phyloP scores from a whole-genome alignment of 2,888 invertebrate species.

The Rhyacophila evoluta region DNA sequence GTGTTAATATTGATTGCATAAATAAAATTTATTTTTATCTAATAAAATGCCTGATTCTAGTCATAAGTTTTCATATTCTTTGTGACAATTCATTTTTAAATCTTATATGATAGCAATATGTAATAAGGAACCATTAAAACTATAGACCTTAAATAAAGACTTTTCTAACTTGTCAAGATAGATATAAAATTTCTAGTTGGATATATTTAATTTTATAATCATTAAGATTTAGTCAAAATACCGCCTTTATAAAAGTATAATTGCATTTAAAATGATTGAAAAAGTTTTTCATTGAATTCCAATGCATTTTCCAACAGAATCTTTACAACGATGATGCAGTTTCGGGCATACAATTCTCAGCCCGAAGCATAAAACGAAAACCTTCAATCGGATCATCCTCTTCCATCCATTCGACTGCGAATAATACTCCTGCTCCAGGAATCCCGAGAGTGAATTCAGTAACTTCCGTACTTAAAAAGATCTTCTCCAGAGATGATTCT shows the following conservation, averaged over 20 bases:
- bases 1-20: constrained; percentile 44
- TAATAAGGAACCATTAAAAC: no score
- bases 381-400: constrained; percentile 68
- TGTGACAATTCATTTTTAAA: no score
- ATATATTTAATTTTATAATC: no score
- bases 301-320: constrained; percentile 55
- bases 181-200: no score
- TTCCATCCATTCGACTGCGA: constrained; percentile 61
- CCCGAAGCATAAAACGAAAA: constrained; percentile 66
- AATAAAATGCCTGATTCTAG: neutral
- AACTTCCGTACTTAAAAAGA: constrained; percentile 80
- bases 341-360: constrained; percentile 81
- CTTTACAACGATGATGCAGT: constrained; percentile 77
- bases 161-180: no score
- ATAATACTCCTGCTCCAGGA: constrained; percentile 61
- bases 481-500: constrained; percentile 81
- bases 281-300: no score
- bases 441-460: constrained; percentile 82
- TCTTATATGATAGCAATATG: no score
- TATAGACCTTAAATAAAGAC: no score
- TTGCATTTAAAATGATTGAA: no score
- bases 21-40: neutral
- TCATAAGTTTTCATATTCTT: no score
- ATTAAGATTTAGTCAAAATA: no score
- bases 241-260: no score